phyloP scores from a whole-genome alignment of 2,113 vertebrate species.

The Oceanodroma tethys region DNA sequence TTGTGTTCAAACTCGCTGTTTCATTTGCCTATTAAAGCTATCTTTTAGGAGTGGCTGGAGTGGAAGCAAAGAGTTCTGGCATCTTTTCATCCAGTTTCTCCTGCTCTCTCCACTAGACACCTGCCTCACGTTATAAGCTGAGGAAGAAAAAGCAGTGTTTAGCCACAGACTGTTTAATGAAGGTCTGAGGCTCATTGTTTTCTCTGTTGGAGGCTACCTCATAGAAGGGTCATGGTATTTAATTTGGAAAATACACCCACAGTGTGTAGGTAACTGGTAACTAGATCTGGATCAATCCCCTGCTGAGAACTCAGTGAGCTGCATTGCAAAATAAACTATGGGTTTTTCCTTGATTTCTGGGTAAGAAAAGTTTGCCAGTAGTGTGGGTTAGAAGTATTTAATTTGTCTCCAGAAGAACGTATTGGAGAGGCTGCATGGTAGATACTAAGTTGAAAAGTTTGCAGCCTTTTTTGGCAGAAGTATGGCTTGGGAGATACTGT shows the following conservation, averaged over 20 bases:
- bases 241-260: not conserved
- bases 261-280: not conserved
- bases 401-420: not conserved
- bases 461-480: not conserved
- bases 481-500: not conserved
- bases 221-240: not conserved
- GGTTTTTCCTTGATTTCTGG: not conserved
- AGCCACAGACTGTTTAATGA: not conserved
- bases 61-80: not conserved
- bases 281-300: not conserved
- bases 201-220: not conserved
- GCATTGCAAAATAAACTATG: not conserved
- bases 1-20: not conserved
- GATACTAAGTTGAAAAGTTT: not conserved
- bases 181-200: not conserved
- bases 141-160: not conserved
- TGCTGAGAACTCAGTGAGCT: not conserved
- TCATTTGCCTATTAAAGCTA: not conserved
- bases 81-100: not conserved
- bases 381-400: not conserved
- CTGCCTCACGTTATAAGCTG: not conserved
- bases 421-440: not conserved
- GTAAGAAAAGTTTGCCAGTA: not conserved
- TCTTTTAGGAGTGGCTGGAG: not conserved
- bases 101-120: not conserved